These are phyloP conservation scores for Lacanobia oleracea DNA, from an alignment of 2,888 invertebrate genomes.

Conservation along the genomic window DNA sequence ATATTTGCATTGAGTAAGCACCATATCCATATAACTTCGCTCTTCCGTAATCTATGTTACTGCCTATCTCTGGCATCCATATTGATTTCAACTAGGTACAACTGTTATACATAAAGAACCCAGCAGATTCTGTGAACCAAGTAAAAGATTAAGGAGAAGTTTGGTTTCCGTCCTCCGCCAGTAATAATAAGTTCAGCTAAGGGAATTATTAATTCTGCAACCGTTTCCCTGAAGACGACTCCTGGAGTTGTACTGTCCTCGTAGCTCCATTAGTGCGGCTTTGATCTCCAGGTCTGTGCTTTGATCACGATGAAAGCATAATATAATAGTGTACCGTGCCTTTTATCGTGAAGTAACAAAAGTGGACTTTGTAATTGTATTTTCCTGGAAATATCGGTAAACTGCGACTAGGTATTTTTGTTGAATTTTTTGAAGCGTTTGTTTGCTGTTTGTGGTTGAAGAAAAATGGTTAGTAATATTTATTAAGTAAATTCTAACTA, in stretches of 20 bases:
- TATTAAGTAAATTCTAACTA: too few relatives aligned
- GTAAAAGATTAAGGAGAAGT: constrained; percentile 12
- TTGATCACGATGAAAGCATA: background rate
- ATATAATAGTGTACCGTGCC: background rate
- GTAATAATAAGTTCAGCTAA: constrained; percentile 35
- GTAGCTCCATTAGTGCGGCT: background rate
- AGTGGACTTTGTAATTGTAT: background rate
- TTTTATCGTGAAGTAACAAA: background rate
- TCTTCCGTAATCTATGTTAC: too few relatives aligned
- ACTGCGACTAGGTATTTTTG: too few relatives aligned
- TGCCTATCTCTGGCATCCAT: too few relatives aligned
- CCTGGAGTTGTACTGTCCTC: background rate
- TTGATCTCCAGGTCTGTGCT: background rate
- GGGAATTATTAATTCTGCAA: constrained; percentile 31
- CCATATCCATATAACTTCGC: too few relatives aligned
- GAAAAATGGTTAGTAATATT: too few relatives aligned
- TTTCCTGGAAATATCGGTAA: background rate
- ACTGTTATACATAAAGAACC: background rate
- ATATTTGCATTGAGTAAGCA: background rate
- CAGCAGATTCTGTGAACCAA: background rate
- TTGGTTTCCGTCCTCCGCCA: background rate
- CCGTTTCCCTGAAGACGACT: constrained; percentile 19
- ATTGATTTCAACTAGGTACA: background rate
- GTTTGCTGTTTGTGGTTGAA: too few relatives aligned
- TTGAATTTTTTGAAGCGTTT: too few relatives aligned